These are phyloP conservation scores for Cyrtorhinus lividipennis DNA, from an alignment of 1,140 invertebrate genomes.

Conservation along the genomic window DNA sequence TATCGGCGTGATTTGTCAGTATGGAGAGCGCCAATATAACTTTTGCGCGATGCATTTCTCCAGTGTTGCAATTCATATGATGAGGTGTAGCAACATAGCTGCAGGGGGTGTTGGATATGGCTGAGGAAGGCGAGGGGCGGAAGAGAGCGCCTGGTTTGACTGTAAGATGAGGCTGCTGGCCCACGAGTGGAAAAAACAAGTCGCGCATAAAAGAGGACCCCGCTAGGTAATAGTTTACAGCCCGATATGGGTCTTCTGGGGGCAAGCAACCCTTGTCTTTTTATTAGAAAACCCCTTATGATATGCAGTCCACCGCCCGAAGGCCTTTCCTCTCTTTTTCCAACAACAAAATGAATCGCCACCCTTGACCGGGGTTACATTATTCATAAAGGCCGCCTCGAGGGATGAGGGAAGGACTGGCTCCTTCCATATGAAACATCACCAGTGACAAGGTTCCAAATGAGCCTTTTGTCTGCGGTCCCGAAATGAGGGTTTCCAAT, in stretches of 20 bases:
- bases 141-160: background rate
- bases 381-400: background rate
- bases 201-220: background rate
- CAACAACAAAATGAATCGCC: background rate
- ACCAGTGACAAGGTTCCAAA: background rate
- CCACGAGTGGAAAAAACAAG: background rate
- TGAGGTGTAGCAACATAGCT: no score
- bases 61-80: no score
- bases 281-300: background rate
- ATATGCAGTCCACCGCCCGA: background rate
- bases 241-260: background rate
- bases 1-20: no score
- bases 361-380: background rate
- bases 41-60: no score
- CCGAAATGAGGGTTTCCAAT: background rate
- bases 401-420: background rate
- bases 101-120: no score
- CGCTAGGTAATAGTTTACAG: background rate
- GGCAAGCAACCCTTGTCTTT: background rate
- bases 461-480: background rate
- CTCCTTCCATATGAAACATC: background rate
- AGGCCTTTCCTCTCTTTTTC: background rate
- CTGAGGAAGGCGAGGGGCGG: no score
- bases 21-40: no score
- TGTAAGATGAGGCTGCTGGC: background rate